Evolutionary conservation across 2,113 vertebrate genomes (phyloP), one percentile per base, ranked within the genome.

Genomic region (Uropsilus gracilis): DNA sequence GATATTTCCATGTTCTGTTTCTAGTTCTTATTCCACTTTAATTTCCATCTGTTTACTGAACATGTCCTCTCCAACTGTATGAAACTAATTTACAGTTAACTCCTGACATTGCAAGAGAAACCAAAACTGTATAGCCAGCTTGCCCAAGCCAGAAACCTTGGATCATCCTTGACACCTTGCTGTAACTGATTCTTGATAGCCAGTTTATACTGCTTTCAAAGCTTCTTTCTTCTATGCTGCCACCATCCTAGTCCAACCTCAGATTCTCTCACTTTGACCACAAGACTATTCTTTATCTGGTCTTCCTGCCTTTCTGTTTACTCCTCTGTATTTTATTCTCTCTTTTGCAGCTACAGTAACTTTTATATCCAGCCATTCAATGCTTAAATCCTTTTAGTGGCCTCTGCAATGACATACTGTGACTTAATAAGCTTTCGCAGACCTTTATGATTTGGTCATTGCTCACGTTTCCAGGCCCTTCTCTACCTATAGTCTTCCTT

Each of bases 211-310:
- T 75, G 4, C 24, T 26, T 68, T 26, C 6, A 2, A 12, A 55
- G 30, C 26, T 26, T 28, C 11, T 39, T 26, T 42, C 0, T 1
- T 7, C 53, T 6, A 0, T 17, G 14, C 32, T 26, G 2, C 34
- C 12, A 22, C 18, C 14, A 5, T 16, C 44, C n/a, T 9, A 7
- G 24, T 24, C 44, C 24, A 59, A n/a, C 28, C n/a, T 30, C 16
- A 11, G 59, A 39, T 3, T 11, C 34, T 71, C 53, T 18, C 37
- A n/a, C 0, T 11, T 17, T 46, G 34, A 22, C 55, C 8, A 17
- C 1, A 46, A 46, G 34, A 44, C 37, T 3, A 10, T 30, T 32
- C 46, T 69, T 46, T 46, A 37, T 26, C 39, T 82, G 46, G 30
- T n/a, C 44, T n/a, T 32, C 28, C 48, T 37, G 24, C 12, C 26